A percentile compares a stretch with the other conserved stretches of the same genome.
phyloP scores from a whole-genome alignment of 2,797 vertebrate species.

The Furcifer pardalis region DNA sequence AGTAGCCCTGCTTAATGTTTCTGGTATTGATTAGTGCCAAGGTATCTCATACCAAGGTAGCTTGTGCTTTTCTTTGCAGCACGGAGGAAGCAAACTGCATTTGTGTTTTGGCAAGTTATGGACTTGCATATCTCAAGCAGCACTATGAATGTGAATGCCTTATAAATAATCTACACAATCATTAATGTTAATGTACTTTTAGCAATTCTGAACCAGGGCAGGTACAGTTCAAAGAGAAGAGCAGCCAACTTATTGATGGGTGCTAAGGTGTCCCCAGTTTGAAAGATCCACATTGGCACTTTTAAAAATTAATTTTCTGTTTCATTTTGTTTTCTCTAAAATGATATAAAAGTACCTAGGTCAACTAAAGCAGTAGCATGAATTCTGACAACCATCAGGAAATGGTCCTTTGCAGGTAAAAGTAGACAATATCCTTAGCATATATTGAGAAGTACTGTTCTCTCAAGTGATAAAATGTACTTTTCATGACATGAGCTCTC shows the following conservation, averaged over 20 bases:
- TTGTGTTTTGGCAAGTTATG: conserved; percentile 61
- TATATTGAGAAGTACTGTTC: too few relatives aligned
- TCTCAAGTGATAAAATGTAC: too few relatives aligned
- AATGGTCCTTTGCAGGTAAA: too few relatives aligned
- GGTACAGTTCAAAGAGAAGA: conserved; percentile 60
- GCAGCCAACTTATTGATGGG: conserved; percentile 46
- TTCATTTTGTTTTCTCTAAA: conserved; percentile 33
- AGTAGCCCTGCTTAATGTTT: conserved; percentile 54
- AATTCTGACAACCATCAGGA: background rate
- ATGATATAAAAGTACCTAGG: conserved; percentile 6
- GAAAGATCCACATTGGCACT: conserved; percentile 22
- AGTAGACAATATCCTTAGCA: too few relatives aligned
- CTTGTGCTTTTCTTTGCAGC: conserved; percentile 27
- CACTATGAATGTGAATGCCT: conserved; percentile 69
- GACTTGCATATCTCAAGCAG: conserved; percentile 61
- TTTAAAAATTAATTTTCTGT: background rate
- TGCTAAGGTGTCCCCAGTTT: conserved; percentile 35
- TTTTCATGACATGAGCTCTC: too few relatives aligned
- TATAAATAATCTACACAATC: conserved; percentile 72
- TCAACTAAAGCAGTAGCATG: conserved; percentile 45
- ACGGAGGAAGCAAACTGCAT: conserved; percentile 43
- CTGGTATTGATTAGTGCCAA: conserved; percentile 57
- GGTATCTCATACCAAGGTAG: conserved; percentile 52
- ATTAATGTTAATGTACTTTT: conserved; percentile 67
- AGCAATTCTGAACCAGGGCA: conserved; percentile 63